Evolutionary conservation across 30 jellyfish, hydroid and myxozoan genomes (phyloP).

Genomic region (Rhopilema esculentum): DNA sequence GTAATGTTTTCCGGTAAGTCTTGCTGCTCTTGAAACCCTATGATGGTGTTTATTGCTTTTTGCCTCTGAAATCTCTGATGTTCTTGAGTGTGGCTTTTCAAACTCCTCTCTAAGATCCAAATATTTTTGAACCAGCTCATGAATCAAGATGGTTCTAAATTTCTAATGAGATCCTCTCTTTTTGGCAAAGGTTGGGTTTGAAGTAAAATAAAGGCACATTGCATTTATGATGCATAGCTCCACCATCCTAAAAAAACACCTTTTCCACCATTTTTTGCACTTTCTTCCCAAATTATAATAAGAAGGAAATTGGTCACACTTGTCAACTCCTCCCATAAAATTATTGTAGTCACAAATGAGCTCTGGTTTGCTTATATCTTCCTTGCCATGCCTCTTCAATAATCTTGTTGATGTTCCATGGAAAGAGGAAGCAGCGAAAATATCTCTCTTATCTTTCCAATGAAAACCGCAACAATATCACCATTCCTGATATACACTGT

Average conservation of each 20-base stretch:
- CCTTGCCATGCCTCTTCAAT: background rate
- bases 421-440: background rate
- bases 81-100: background rate
- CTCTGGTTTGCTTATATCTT: background rate
- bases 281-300: constrained; percentile 9
- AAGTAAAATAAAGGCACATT: constrained; percentile 38
- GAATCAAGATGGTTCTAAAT: constrained; percentile 29
- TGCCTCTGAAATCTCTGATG: background rate
- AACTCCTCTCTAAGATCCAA: background rate
- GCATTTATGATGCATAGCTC: constrained; percentile 52
- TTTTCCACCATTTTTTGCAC: constrained; percentile 60
- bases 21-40: background rate
- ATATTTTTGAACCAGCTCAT: constrained; percentile 47
- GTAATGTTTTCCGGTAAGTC: constrained; percentile 27
- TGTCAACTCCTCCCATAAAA: constrained; percentile 23
- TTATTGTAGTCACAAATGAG: constrained; percentile 4
- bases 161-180: constrained; percentile 16
- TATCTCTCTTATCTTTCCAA: background rate
- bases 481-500: background rate
- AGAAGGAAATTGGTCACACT: constrained; percentile 6
- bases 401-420: background rate
- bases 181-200: constrained; percentile 26
- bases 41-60: background rate
- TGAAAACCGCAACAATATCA: constrained; percentile 27
- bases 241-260: constrained; percentile 39